Evolutionary conservation across 2,797 vertebrate genomes (phyloP).

Genomic region (Tympanoctomys barrerae): DNA sequence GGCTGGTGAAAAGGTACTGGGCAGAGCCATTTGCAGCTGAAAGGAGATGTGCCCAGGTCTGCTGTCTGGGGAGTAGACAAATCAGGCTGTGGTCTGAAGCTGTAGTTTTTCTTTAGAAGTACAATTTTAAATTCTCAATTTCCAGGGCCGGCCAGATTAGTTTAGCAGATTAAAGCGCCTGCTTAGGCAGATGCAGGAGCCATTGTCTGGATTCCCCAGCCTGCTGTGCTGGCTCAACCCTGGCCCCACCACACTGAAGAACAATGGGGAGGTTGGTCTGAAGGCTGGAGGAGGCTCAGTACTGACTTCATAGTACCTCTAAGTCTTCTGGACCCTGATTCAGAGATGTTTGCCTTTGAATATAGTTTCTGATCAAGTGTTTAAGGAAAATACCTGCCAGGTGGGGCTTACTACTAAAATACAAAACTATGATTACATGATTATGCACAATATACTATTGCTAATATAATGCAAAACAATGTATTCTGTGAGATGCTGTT

Average conservation of each 20-base stretch:
- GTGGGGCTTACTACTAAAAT: background rate
- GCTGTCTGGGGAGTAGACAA: background rate
- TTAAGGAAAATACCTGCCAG: background rate
- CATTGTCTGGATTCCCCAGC: too few species aligned
- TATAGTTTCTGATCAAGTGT: background rate
- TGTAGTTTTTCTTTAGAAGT: background rate
- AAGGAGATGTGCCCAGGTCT: background rate
- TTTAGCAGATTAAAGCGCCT: too few species aligned
- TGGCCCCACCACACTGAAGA: too few species aligned
- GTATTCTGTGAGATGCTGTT: slow-evolving; percentile 11
- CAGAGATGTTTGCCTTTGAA: background rate
- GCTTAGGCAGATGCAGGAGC: too few species aligned
- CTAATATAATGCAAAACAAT: background rate
- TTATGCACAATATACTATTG: background rate
- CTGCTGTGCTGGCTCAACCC: too few species aligned
- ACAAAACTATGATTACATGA: background rate
- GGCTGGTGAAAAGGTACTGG: background rate
- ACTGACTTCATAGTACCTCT: background rate
- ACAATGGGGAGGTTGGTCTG: background rate
- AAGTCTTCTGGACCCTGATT: background rate
- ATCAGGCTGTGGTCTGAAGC: background rate
- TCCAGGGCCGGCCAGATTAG: background rate
- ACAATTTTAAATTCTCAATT: background rate
- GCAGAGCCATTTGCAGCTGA: background rate
- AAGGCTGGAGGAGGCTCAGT: background rate